Conservation (phyloP, 2,113 vertebrate species). For the Engraulis encrasicolus region DNA sequence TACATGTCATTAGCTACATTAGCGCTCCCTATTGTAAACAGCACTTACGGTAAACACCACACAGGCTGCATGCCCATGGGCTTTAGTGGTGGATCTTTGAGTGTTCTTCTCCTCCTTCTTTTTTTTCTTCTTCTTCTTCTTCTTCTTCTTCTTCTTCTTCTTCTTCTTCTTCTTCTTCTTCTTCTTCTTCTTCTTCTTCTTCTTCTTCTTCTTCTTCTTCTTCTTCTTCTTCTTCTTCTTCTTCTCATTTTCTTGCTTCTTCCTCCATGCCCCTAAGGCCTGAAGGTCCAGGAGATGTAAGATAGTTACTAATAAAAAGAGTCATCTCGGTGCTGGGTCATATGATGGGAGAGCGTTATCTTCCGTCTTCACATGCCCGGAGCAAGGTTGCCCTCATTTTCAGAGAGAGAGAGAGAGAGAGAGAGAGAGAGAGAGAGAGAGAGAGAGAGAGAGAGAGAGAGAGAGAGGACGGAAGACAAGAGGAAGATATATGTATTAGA, state of each 20-base stretch:
- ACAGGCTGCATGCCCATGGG: neutral
- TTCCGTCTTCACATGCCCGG: neutral
- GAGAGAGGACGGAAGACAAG: too few species aligned
- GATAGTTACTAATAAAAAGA: constrained; percentile 3
- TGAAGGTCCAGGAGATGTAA: neutral
- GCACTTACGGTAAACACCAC: neutral
- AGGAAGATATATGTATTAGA: too few species aligned
- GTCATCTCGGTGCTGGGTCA: neutral
- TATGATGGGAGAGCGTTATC: neutral
- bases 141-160: too few species aligned
- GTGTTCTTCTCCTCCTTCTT: too few species aligned
- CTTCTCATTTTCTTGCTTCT: too few species aligned
- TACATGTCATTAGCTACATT: constrained; percentile 47
- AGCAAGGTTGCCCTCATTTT: neutral
- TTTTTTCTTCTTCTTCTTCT: too few species aligned
- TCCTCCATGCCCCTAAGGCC: neutral
- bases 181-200: too few species aligned
- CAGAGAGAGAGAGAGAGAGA: neutral
- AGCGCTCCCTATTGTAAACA: too few species aligned
- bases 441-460: neutral
- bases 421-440: neutral
- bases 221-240: too few species aligned
- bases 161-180: too few species aligned
- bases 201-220: too few species aligned
- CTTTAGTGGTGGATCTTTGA: too few species aligned